Conservation (phyloP, 2,113 vertebrate genomes). For the Zosterops borbonicus region DNA sequence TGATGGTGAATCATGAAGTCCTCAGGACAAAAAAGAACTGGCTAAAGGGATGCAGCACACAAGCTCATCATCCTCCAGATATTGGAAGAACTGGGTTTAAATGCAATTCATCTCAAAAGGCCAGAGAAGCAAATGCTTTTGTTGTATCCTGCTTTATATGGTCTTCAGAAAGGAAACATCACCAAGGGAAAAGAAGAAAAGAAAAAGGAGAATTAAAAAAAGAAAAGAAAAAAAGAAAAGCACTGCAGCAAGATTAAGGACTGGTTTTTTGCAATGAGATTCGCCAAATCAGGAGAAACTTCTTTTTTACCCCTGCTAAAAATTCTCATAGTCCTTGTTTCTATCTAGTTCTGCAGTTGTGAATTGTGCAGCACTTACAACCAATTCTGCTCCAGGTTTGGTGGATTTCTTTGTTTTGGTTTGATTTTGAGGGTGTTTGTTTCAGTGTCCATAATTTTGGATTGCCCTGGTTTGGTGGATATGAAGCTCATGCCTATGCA, state of each 20-base stretch:
- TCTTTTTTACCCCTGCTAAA: rapidly evolving
- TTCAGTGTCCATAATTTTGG: not conserved
- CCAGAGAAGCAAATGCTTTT: constrained; percentile 18
- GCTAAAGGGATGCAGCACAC: constrained; percentile 4
- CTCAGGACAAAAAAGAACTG: not conserved
- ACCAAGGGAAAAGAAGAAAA: not conserved
- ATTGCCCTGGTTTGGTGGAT: not conserved
- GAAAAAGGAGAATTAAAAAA: not conserved
- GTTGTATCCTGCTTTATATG: not conserved
- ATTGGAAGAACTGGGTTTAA: constrained; percentile 12
- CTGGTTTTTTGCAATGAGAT: not conserved
- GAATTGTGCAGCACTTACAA: not conserved
- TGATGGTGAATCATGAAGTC: constrained; percentile 70
- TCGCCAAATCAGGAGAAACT: not conserved
- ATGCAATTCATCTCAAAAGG: constrained; percentile 33
- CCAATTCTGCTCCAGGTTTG: not conserved
- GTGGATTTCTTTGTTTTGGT: not conserved
- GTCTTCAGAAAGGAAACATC: constrained; percentile 12
- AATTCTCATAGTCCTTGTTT: not conserved
- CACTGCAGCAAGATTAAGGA: not conserved
- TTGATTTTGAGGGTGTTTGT: not conserved
- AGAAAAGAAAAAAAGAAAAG: not conserved
- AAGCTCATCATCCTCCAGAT: not conserved
- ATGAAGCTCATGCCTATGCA: not conserved
- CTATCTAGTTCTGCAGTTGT: not conserved